Evolutionary conservation across 2,113 vertebrate species (phyloP).

Genomic region (Galeopterus variegatus): DNA sequence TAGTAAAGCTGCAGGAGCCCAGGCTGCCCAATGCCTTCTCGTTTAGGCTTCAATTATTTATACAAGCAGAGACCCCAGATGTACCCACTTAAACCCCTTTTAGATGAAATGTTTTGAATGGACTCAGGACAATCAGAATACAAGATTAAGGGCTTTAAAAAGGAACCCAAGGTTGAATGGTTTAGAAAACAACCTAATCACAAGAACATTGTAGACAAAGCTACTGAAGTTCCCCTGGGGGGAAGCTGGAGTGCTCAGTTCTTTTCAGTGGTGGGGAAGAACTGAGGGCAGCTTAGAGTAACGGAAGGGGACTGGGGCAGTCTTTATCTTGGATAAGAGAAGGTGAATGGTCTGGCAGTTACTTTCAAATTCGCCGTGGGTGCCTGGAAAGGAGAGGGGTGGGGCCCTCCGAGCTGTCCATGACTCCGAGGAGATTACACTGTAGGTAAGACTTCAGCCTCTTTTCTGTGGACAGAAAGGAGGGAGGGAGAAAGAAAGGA

Average conservation of each 20-base stretch:
- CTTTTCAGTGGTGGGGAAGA: background rate
- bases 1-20: background rate
- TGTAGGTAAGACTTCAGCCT: background rate
- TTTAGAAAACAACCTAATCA: background rate
- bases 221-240: background rate
- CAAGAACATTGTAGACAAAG: background rate
- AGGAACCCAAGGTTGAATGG: background rate
- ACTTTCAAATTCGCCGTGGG: background rate
- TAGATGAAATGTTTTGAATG: background rate
- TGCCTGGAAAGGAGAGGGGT: accelerated
- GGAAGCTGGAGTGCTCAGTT: background rate
- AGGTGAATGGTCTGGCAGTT: background rate
- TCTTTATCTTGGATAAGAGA: background rate
- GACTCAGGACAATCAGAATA: background rate
- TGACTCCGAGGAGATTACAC: background rate
- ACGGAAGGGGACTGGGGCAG: background rate
- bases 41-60: background rate
- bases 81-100: background rate
- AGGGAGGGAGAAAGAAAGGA: background rate
- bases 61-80: background rate
- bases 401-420: background rate
- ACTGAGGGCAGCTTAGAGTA: background rate
- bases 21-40: background rate
- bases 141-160: background rate
- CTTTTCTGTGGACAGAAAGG: background rate